phyloP scores from a whole-genome alignment of 2,888 invertebrate species.

The Tachina fera region DNA sequence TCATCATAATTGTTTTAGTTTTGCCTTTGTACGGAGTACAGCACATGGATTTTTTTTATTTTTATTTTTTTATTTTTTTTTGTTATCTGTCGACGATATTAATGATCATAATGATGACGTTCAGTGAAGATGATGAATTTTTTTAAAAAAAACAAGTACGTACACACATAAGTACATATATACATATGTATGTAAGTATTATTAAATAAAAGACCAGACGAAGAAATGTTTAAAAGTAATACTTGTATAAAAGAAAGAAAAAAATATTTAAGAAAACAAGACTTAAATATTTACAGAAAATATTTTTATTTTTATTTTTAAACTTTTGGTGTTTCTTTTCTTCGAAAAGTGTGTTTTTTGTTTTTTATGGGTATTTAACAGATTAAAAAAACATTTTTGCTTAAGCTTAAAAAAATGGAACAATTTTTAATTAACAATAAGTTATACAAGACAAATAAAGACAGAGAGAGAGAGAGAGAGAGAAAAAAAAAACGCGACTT shows the following conservation, averaged over 20 bases:
- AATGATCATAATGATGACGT: slow-evolving; percentile 31
- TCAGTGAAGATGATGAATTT: slow-evolving; percentile 16
- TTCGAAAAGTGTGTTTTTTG: not conserved
- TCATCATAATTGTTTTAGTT: not conserved
- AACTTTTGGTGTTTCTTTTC: not conserved
- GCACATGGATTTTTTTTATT: slow-evolving; percentile 21
- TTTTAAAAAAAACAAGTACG: too few species aligned
- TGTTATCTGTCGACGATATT: slow-evolving; percentile 2
- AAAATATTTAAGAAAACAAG: slow-evolving; percentile 3
- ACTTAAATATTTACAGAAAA: slow-evolving; percentile 43
- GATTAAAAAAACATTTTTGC: slow-evolving; percentile 15
- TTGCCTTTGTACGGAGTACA: not conserved
- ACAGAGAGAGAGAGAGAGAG: too few species aligned
- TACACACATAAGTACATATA: not conserved
- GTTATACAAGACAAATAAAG: not conserved
- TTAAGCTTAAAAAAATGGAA: not conserved
- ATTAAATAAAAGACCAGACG: not conserved
- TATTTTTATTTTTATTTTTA: too few species aligned
- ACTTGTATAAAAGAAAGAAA: not conserved
- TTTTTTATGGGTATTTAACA: not conserved
- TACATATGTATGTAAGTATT: too few species aligned
- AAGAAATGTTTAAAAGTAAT: slow-evolving; percentile 43
- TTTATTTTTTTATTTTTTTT: slow-evolving; percentile 8
- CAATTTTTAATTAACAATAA: not conserved
- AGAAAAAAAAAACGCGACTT: not conserved